phyloP scores from a whole-genome alignment of 1,140 invertebrate species.

The Tetraneura akinire region DNA sequence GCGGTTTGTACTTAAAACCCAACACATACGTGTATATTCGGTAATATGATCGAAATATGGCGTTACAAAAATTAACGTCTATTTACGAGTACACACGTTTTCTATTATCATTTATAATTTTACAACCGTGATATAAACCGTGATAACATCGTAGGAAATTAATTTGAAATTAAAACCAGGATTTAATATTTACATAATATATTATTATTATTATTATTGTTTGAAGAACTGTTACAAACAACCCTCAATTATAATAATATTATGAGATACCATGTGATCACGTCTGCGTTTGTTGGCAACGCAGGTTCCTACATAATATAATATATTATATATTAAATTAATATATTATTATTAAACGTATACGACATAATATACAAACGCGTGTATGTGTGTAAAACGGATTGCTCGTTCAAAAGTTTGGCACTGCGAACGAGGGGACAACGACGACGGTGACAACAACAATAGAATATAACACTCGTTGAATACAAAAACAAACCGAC shows the following conservation, averaged over 20 bases:
- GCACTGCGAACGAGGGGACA: background rate
- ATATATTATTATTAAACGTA: background rate
- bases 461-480: background rate
- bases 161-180: too few relatives aligned
- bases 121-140: too few relatives aligned
- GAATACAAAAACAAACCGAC: background rate
- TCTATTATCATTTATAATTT: too few relatives aligned
- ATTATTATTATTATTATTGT: background rate
- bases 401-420: slow-evolving; percentile 33
- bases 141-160: too few relatives aligned
- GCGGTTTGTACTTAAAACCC: too few relatives aligned
- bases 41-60: too few relatives aligned
- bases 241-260: background rate
- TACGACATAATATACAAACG: background rate
- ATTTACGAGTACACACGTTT: too few relatives aligned
- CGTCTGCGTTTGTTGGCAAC: slow-evolving; percentile 19
- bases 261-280: slow-evolving; percentile 10
- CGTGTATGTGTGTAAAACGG: background rate
- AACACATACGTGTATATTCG: too few relatives aligned
- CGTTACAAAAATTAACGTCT: too few relatives aligned
- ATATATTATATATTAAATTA: background rate
- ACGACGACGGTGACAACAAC: background rate
- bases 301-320: background rate
- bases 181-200: too few relatives aligned
- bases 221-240: slow-evolving; percentile 3